These are phyloP conservation scores for Tinea semifulvella DNA, from an alignment of 2,888 invertebrate species.

Conservation along the genomic window DNA sequence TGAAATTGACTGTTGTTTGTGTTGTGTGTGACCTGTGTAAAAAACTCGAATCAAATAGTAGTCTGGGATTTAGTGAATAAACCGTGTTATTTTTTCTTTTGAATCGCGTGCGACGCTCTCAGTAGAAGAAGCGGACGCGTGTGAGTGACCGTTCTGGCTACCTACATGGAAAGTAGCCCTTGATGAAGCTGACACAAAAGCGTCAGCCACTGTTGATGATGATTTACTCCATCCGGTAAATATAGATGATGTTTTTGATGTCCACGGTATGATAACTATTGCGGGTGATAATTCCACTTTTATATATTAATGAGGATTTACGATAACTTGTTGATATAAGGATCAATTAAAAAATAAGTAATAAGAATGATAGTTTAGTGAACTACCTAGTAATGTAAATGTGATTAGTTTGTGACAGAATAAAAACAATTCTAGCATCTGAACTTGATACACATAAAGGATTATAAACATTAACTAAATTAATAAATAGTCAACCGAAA, in stretches of 20 bases:
- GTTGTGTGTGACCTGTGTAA: constrained; percentile 40
- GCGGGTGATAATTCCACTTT: constrained; percentile 6
- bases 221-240: constrained; percentile 52
- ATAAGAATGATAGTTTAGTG: too few relatives aligned
- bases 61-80: constrained; percentile 44
- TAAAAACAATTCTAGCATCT: too few relatives aligned
- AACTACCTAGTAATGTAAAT: too few relatives aligned
- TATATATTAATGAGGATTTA: not conserved
- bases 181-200: constrained; percentile 42
- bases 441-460: too few relatives aligned
- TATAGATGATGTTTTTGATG: constrained; percentile 20
- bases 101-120: constrained; percentile 58
- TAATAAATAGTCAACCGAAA: too few relatives aligned
- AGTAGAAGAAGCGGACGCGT: constrained; percentile 50
- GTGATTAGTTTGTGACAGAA: too few relatives aligned
- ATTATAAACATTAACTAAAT: too few relatives aligned
- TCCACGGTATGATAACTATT: not conserved
- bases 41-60: constrained; percentile 29
- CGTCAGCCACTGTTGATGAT: constrained; percentile 40
- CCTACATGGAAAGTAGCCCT: constrained; percentile 56
- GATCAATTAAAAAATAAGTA: too few relatives aligned
- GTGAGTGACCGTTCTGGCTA: constrained; percentile 59
- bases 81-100: constrained; percentile 61
- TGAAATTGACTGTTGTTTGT: constrained; percentile 48
- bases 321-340: too few relatives aligned